phyloP scores from a whole-genome alignment of 30 jellyfish, hydroid and myxozoan genomes.

The Catostylus mosaicus region DNA sequence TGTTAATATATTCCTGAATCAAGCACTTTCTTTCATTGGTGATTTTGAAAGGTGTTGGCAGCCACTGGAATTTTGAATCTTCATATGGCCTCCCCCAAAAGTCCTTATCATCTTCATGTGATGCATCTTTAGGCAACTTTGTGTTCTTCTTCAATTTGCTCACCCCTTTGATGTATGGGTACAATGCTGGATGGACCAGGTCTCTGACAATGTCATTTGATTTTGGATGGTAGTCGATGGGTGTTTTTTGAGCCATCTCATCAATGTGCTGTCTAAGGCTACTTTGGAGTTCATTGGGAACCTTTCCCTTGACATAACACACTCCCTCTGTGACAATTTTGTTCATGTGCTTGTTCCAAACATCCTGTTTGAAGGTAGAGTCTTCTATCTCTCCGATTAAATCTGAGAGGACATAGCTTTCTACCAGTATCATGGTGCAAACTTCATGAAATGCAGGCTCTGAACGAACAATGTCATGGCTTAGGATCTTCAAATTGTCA shows the following conservation, averaged over 20 bases:
- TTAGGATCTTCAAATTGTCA: slow-evolving; percentile 25
- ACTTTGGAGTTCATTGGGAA: slow-evolving; percentile 39
- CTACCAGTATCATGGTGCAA: slow-evolving; percentile 26
- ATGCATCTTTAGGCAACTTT: slow-evolving; percentile 4
- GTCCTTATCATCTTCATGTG: slow-evolving; percentile 28
- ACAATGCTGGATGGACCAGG: slow-evolving; percentile 83
- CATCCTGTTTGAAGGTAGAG: slow-evolving; percentile 47
- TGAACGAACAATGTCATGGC: slow-evolving; percentile 15
- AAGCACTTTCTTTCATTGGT: slow-evolving; percentile 68
- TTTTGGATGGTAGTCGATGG: slow-evolving; percentile 80
- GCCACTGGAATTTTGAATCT: slow-evolving; percentile 82
- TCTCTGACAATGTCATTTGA: slow-evolving; percentile 80
- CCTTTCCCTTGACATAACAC: slow-evolving; percentile 58
- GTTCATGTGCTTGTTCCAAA: slow-evolving; percentile 63
- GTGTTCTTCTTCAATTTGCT: slow-evolving; percentile 36
- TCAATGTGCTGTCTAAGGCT: slow-evolving; percentile 53
- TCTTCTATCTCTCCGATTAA: slow-evolving; percentile 50
- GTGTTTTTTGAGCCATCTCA: slow-evolving; percentile 62
- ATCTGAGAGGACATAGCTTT: background rate
- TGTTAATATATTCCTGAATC: slow-evolving; percentile 68
- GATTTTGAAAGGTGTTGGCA: slow-evolving; percentile 77
- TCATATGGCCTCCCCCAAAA: slow-evolving; percentile 84
- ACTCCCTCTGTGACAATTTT: slow-evolving; percentile 73
- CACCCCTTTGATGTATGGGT: slow-evolving; percentile 70
- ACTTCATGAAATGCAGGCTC: slow-evolving; percentile 36